A percentile compares a stretch with the other conserved stretches of the same genome.
These are phyloP conservation scores for Leptinotarsa peninsularis DNA, from an alignment of 2,888 invertebrate species.

Conservation along the genomic window DNA sequence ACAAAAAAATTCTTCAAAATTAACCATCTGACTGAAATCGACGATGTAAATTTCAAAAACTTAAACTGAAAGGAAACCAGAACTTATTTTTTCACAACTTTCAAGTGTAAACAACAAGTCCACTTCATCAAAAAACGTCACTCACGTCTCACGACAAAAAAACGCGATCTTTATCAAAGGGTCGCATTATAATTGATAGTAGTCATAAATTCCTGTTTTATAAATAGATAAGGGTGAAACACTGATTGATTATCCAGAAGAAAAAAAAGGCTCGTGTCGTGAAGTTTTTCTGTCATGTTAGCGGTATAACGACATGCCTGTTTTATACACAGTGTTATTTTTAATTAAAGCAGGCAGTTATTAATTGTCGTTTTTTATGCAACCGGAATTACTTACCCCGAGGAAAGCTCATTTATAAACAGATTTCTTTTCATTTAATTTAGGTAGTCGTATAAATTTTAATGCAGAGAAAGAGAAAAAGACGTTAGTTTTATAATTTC, in stretches of 20 bases:
- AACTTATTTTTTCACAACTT: not conserved
- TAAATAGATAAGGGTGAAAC: slow-evolving; percentile 37
- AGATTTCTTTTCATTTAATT: slow-evolving; percentile 19
- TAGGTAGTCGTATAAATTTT: not conserved
- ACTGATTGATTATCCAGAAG: slow-evolving; percentile 37
- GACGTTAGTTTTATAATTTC: not conserved
- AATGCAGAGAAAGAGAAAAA: not conserved
- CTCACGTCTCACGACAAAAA: not conserved
- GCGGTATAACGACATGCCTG: slow-evolving; percentile 11
- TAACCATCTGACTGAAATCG: no score
- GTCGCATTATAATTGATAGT: slow-evolving; percentile 38
- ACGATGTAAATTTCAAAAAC: not conserved
- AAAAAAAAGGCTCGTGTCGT: slow-evolving; percentile 23
- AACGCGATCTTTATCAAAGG: slow-evolving; percentile 33
- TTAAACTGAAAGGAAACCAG: not conserved
- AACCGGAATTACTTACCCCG: slow-evolving; percentile 14
- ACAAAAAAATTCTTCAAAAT: no score
- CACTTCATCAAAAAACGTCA: slow-evolving; percentile 22
- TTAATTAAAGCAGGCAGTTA: slow-evolving; percentile 22
- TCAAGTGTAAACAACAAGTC: not conserved
- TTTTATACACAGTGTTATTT: slow-evolving; percentile 25
- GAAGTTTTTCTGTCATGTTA: slow-evolving; percentile 25
- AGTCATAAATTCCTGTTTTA: slow-evolving; percentile 38
- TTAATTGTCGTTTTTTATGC: slow-evolving; percentile 11
- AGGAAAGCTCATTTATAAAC: slow-evolving; percentile 15